Percentiles rank a stretch among this genome's conserved stretches.
These are phyloP conservation scores for Loriculus beryllinus DNA, from an alignment of 2,797 vertebrate species.

Conservation along the genomic window DNA sequence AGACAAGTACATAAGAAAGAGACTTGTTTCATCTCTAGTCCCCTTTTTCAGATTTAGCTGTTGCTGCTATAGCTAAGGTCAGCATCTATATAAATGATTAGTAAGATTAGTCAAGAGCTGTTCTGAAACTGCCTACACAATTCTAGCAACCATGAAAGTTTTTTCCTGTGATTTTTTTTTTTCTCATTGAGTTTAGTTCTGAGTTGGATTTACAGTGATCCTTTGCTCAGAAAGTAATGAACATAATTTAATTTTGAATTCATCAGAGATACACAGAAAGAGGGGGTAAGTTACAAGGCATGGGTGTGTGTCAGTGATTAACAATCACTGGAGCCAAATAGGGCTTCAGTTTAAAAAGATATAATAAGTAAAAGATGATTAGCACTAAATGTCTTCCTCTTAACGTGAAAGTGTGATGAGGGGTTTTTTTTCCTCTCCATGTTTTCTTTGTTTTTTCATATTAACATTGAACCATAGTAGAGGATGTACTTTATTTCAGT, in stretches of 20 bases:
- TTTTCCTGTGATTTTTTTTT: conserved; percentile 2
- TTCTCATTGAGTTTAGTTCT: not conserved
- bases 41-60: conserved; percentile 44
- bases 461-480: not conserved
- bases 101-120: conserved; percentile 51
- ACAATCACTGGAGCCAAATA: not conserved
- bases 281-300: not conserved
- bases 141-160: conserved; percentile 23
- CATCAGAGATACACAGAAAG: not conserved
- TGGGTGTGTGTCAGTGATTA: not conserved
- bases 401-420: not conserved
- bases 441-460: not conserved
- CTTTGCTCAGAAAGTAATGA: conserved; percentile 8
- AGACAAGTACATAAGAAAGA: conserved; percentile 56
- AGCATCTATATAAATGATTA: conserved; percentile 57
- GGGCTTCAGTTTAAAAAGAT: not conserved
- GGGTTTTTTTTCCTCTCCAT: not conserved
- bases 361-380: conserved; percentile 25
- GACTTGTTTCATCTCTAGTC: conserved; percentile 19
- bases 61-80: conserved; percentile 46
- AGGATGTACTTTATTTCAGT: not conserved
- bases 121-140: conserved; percentile 49
- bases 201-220: not conserved
- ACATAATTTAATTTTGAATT: conserved; percentile 16
- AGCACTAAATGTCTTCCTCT: not conserved